phyloP scores from a whole-genome alignment of 2,888 invertebrate genomes.

The Drosophila aldrichi region DNA sequence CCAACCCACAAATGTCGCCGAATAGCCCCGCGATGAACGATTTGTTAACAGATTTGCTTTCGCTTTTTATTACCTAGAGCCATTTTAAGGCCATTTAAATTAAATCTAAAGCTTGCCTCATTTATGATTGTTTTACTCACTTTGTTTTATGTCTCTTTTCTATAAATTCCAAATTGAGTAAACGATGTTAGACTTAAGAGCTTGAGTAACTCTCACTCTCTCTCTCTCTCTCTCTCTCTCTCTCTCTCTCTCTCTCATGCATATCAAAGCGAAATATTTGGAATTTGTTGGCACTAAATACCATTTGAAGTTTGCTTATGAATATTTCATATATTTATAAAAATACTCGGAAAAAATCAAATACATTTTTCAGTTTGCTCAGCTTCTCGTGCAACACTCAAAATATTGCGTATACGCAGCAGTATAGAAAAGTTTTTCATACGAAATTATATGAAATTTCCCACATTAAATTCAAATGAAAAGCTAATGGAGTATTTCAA shows the following conservation, averaged over 20 bases:
- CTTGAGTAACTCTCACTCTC: too few species aligned
- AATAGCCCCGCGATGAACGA: constrained; percentile 4
- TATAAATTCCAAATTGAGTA: neutral
- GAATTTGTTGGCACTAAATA: neutral
- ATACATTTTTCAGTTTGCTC: too few species aligned
- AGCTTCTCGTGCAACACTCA: too few species aligned
- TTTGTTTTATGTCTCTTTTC: neutral
- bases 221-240: too few species aligned
- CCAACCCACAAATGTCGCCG: neutral
- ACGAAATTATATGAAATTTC: too few species aligned
- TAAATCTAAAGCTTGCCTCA: neutral
- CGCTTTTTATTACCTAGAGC: neutral
- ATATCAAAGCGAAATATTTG: neutral
- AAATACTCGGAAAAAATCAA: neutral
- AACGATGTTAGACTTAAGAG: neutral
- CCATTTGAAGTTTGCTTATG: neutral
- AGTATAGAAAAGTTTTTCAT: too few species aligned
- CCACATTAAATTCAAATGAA: too few species aligned
- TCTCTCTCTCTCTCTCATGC: too few species aligned
- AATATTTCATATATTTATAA: neutral
- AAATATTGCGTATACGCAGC: too few species aligned
- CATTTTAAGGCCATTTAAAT: neutral
- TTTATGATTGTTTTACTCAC: neutral
- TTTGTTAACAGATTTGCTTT: constrained; percentile 8
- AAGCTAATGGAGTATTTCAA: too few species aligned